These are phyloP conservation scores for Stichodactyla mertensii DNA, from an alignment of 64 coral and sea anemone genomes.

Conservation along the genomic window DNA sequence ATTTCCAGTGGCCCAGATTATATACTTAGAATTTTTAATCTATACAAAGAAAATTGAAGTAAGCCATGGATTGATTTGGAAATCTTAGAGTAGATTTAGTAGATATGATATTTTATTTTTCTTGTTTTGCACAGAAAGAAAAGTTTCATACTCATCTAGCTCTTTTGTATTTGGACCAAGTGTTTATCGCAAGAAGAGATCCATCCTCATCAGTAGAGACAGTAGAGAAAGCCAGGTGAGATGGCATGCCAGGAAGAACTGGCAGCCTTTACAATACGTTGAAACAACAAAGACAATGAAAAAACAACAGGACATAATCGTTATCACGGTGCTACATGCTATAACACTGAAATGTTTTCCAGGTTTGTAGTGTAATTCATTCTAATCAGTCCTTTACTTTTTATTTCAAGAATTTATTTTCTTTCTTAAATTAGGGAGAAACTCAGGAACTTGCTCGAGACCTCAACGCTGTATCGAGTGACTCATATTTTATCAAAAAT, in stretches of 20 bases:
- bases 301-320: too few species aligned
- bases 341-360: too few species aligned
- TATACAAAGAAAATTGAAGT: constrained; percentile 77
- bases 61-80: not conserved
- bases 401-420: not conserved
- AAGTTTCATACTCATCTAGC: constrained; percentile 94
- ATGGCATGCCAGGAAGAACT: too few species aligned
- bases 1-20: constrained; percentile 71
- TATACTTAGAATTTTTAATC: constrained; percentile 83
- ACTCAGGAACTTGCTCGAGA: constrained; percentile 71
- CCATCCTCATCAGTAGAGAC: constrained; percentile 52
- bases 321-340: too few species aligned
- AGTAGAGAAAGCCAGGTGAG: constrained; percentile 66
- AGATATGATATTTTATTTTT: not conserved
- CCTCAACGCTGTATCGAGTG: constrained; percentile 78
- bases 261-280: not conserved
- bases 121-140: constrained; percentile 76
- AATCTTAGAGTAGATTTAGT: not conserved
- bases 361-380: too few species aligned
- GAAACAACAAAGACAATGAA: not conserved
- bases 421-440: constrained; percentile 42
- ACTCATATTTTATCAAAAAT: constrained; percentile 87
- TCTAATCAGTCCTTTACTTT: too few species aligned
- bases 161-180: constrained; percentile 83
- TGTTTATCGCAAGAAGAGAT: constrained; percentile 69